Conservation (phyloP, 2,888 invertebrate genomes). For the Andrena dorsata region DNA sequence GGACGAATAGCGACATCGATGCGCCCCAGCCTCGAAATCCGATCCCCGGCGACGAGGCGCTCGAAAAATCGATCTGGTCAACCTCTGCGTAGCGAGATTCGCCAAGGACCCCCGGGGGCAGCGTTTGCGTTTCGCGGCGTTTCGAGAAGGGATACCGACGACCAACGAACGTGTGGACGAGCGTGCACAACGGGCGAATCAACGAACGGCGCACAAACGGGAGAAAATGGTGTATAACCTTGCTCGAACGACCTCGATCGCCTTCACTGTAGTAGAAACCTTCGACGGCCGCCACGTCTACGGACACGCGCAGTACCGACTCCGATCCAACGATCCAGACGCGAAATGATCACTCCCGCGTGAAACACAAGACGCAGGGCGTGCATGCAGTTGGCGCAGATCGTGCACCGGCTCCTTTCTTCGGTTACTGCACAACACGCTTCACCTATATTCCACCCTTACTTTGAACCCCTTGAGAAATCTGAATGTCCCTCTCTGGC, state of each 20-base stretch:
- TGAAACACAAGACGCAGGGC: constrained; percentile 31
- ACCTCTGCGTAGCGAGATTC: constrained; percentile 2
- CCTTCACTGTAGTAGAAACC: constrained; percentile 80
- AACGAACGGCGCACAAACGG: constrained; percentile 40
- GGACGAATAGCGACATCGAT: not conserved
- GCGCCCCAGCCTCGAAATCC: constrained; percentile 14
- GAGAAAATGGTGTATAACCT: constrained; percentile 82
- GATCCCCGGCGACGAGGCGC: constrained; percentile 12
- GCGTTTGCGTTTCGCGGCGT: constrained; percentile 21
- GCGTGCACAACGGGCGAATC: constrained; percentile 28
- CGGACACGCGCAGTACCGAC: constrained; percentile 48
- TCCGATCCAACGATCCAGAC: constrained; percentile 41
- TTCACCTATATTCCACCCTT: not conserved
- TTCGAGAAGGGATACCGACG: constrained; percentile 23
- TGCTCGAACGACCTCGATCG: constrained; percentile 82
- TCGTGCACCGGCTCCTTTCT: constrained; percentile 60
- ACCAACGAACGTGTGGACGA: constrained; percentile 18
- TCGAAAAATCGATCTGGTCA: constrained; percentile 16
- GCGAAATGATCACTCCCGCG: constrained; percentile 41
- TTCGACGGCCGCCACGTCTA: constrained; percentile 56
- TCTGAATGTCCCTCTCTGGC: too few species aligned
- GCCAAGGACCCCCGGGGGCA: constrained; percentile 22
- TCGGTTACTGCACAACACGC: not conserved
- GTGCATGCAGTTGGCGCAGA: not conserved
- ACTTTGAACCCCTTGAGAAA: not conserved